phyloP scores from a whole-genome alignment of 92 coral and sea anemone species.

The Epizoanthus ramosus region DNA sequence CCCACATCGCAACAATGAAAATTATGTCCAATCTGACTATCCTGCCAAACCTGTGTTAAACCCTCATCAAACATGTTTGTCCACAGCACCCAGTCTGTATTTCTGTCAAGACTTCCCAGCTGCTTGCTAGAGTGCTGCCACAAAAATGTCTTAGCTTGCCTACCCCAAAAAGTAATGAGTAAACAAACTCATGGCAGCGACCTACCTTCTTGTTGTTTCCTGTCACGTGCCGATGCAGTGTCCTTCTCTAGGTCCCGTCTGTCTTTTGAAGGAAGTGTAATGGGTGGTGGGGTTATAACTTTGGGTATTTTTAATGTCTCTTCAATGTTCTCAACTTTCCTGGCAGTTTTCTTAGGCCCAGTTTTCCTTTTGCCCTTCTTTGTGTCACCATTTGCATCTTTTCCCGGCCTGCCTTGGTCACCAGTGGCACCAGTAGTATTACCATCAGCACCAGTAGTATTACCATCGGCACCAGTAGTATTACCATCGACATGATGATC shows the following conservation, averaged over 20 bases:
- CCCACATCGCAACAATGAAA: no score
- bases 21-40: no score
- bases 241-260: conserved; percentile 58
- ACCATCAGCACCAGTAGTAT: no score
- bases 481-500: background rate
- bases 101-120: no score
- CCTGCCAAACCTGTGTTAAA: no score
- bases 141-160: no score
- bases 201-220: conserved; percentile 63
- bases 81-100: no score
- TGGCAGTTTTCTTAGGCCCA: conserved; percentile 51
- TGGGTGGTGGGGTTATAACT: conserved; percentile 64
- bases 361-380: conserved; percentile 50
- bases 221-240: conserved; percentile 77
- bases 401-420: background rate
- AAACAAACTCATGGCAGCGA: background rate
- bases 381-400: conserved; percentile 11
- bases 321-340: conserved; percentile 62
- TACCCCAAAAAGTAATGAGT: no score
- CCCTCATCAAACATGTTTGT: no score
- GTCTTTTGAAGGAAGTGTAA: conserved; percentile 52
- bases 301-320: conserved; percentile 68
- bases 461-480: no score
- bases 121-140: no score
- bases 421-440: background rate